Evolutionary conservation across 2,888 invertebrate species (phyloP).

Genomic region (Dryobotodes eremita): DNA sequence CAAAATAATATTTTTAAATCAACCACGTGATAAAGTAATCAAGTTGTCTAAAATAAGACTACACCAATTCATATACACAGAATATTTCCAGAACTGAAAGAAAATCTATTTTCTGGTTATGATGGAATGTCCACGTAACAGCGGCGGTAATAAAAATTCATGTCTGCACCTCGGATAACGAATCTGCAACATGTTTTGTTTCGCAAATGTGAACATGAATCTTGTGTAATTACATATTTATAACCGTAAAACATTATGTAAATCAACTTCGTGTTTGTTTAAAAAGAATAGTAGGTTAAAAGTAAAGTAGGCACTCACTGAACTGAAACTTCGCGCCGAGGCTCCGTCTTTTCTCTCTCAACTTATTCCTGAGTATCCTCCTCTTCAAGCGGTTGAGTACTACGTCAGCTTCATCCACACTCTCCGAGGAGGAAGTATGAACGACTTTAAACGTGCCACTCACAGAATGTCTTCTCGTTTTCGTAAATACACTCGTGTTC

Average conservation of each 20-base stretch:
- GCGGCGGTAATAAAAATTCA: conserved; percentile 59
- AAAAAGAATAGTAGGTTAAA: conserved; percentile 34
- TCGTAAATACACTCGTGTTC: conserved; percentile 75
- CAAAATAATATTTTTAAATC: conserved; percentile 15
- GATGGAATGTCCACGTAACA: conserved; percentile 58
- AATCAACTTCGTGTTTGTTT: conserved; percentile 28
- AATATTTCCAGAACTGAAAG: conserved; percentile 44
- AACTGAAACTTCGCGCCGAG: conserved; percentile 81
- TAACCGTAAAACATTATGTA: conserved; percentile 22
- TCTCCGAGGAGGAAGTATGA: conserved; percentile 88
- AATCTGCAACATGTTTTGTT: conserved; percentile 52
- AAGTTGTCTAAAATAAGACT: conserved; percentile 25
- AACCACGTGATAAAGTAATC: conserved; percentile 7
- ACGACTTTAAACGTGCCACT: conserved; percentile 77
- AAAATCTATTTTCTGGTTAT: conserved; percentile 51
- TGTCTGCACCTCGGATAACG: conserved; percentile 50
- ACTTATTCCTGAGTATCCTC: conserved; percentile 88
- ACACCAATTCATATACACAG: conserved; percentile 21
- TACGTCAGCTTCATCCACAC: conserved; percentile 89
- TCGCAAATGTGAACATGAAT: conserved; percentile 49
- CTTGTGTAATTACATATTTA: conserved; percentile 48
- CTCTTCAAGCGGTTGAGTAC: conserved; percentile 88
- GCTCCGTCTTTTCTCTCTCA: conserved; percentile 85
- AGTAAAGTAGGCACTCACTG: conserved; percentile 77
- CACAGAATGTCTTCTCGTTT: conserved; percentile 84